Conservation (phyloP, 2,888 invertebrate genomes). For the Clanis bilineata region DNA sequence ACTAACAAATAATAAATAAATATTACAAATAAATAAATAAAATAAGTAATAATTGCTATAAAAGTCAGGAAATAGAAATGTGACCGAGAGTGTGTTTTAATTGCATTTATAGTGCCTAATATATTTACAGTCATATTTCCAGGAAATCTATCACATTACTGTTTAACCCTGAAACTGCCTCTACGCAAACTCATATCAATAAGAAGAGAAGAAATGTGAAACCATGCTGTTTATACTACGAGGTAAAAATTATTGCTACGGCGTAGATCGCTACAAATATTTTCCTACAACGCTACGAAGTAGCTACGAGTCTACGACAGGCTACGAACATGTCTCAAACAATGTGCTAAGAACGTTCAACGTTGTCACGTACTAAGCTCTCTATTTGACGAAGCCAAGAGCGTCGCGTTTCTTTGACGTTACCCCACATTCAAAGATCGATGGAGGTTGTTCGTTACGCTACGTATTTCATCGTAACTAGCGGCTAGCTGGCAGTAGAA, state of each 20-base stretch:
- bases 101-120: no score
- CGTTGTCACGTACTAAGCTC: slow-evolving; percentile 2
- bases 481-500: background rate
- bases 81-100: no score
- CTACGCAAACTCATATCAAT: no score
- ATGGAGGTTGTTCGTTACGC: slow-evolving; percentile 9
- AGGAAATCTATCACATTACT: no score
- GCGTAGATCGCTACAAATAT: background rate
- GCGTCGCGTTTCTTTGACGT: slow-evolving; percentile 9
- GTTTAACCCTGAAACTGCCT: no score
- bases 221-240: no score
- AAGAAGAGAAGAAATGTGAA: no score
- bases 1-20: no score
- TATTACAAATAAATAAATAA: no score
- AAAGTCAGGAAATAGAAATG: no score
- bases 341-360: background rate
- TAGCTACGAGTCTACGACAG: background rate
- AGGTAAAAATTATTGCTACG: background rate
- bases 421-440: background rate
- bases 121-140: no score
- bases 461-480: slow-evolving; percentile 5
- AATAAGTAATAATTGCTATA: no score
- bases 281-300: background rate
- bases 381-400: slow-evolving; percentile 8
- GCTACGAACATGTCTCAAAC: slow-evolving; percentile 2